Evolutionary conservation across 2,888 invertebrate genomes (phyloP), one percentile per base, ranked within the genome.

Genomic region (Volucella inflata): DNA sequence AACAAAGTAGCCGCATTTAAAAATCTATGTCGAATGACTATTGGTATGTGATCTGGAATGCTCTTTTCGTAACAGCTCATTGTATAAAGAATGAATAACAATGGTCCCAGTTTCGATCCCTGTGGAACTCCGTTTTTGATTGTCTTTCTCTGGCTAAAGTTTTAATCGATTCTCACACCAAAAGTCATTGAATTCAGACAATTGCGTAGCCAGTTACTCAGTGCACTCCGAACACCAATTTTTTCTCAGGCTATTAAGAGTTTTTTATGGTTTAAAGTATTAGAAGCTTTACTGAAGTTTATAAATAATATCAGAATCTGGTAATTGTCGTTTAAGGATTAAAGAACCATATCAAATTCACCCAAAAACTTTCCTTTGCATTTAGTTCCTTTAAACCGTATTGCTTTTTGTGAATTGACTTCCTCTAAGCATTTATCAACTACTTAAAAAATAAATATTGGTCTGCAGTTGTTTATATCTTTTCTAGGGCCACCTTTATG

Each of bases 41-140:
- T 62, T 0, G 36, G 55, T 11, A 46, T 64, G 44, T 74, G 53
- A 14, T 64, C 53, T 0, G 44, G 30, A 12, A 12, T 59, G 17
- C 48, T 48, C 2, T 16, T 44, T n/a, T 46, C 16, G 11, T 9
- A 62, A 16, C 42, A 62, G 2, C 16, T 72, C 42, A 62, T 64
- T 4, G 44, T 64, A 21, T 44, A 65, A 1, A 64, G 46, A n/a
- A 74, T 64, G 14, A 55, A 64, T 8, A 74, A 36, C 11, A 70
- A n/a, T 14, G 44, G 57, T 10, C 68, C 55, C 16, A 74, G n/a
- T 40, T 64, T 55, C n/a, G 38, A 64, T n/a, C 74, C 17, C 21
- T 74, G 64, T 6, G 30, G 74, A 11, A 74, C 55, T 38, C 55
- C 55, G n/a, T 51, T 30, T n/a, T 62, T n/a, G n/a, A n/a, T n/a